Conservation (phyloP, 2,113 vertebrate genomes). For the Cavia aperea region DNA sequence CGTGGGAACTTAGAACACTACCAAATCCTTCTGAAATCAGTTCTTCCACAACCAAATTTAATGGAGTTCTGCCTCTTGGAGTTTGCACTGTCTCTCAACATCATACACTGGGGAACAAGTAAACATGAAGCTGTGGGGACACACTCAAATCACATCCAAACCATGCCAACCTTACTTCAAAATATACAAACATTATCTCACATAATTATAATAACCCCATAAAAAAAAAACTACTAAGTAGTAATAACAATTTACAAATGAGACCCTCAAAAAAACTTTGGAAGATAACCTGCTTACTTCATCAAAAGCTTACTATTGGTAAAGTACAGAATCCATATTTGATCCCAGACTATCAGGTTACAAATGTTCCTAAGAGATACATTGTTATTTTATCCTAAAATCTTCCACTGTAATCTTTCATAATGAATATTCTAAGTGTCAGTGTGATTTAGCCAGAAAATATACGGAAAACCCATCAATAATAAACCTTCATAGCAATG, state of each 20-base stretch:
- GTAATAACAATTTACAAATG: background rate
- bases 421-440: background rate
- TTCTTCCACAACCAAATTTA: background rate
- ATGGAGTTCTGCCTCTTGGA: fast-evolving
- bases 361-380: background rate
- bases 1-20: no score
- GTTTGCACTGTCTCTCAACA: background rate
- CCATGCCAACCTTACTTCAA: background rate
- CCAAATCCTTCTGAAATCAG: background rate
- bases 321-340: background rate
- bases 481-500: background rate
- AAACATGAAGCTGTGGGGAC: background rate
- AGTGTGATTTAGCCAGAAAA: background rate
- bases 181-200: background rate
- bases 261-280: background rate
- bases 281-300: background rate
- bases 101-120: background rate
- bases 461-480: background rate
- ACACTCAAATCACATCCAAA: background rate
- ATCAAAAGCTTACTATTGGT: background rate
- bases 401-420: background rate
- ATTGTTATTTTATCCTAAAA: background rate
- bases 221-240: background rate
- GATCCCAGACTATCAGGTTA: background rate
- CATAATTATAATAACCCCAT: background rate